These are phyloP conservation scores for Lerista edwardsae DNA, from an alignment of 2,797 vertebrate genomes.

Conservation along the genomic window DNA sequence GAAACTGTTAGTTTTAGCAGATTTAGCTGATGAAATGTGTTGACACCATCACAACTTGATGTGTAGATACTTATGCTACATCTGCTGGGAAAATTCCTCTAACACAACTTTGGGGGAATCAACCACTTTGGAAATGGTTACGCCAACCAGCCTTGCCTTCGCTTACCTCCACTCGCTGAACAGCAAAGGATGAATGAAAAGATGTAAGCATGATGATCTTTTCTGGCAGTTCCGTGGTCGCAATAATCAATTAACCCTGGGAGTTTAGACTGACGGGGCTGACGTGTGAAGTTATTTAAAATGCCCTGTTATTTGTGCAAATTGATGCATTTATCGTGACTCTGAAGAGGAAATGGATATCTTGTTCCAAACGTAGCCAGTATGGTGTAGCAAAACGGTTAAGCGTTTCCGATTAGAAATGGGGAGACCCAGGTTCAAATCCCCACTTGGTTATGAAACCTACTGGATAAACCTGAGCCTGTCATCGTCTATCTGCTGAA, in stretches of 20 bases:
- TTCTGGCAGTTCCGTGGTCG: conserved; percentile 75
- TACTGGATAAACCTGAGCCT: no score
- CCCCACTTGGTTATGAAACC: no score
- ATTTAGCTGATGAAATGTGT: conserved; percentile 27
- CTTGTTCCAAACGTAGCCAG: conserved; percentile 49
- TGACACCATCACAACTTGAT: conserved; percentile 43
- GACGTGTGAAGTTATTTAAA: conserved; percentile 77
- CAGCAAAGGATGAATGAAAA: conserved; percentile 75
- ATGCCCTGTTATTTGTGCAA: conserved; percentile 74
- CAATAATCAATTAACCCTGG: conserved; percentile 83
- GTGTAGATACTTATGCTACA: conserved; percentile 41
- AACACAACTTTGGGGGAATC: conserved; percentile 40
- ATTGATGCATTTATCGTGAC: conserved; percentile 68
- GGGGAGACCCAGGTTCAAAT: no score
- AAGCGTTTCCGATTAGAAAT: no score
- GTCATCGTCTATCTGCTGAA: no score
- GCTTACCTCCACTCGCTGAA: conserved; percentile 67
- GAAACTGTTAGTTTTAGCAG: neutral
- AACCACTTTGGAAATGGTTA: conserved; percentile 56
- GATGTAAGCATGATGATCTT: conserved; percentile 73
- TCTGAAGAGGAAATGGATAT: conserved; percentile 69
- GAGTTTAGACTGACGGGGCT: conserved; percentile 76
- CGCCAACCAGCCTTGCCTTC: conserved; percentile 39
- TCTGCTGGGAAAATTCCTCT: conserved; percentile 64
- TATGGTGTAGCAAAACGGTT: no score